Evolutionary conservation across 2,888 invertebrate genomes (phyloP).

Genomic region (Leptogaster cylindrica): DNA sequence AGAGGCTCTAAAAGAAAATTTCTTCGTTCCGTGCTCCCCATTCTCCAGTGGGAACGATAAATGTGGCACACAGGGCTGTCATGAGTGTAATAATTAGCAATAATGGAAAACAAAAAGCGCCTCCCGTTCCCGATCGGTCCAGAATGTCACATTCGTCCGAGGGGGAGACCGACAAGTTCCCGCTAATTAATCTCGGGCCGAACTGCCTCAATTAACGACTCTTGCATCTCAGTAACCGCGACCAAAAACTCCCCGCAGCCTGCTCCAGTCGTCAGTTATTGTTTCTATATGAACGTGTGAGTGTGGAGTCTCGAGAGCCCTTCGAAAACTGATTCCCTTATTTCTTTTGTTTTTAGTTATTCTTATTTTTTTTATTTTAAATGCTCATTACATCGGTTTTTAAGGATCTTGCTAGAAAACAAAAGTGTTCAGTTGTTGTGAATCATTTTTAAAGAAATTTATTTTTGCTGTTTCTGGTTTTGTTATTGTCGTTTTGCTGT

Average conservation of each 20-base stretch:
- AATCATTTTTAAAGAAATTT: conserved; percentile 2
- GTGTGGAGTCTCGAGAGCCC: background rate
- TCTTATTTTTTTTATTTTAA: background rate
- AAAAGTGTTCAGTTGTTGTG: conserved; percentile 7
- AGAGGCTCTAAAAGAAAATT: no score
- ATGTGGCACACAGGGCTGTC: no score
- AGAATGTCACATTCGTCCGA: no score
- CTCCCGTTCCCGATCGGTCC: conserved; percentile 11
- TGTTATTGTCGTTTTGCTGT: no score
- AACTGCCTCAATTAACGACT: conserved; percentile 33
- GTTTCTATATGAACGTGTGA: background rate
- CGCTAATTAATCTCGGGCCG: conserved; percentile 29
- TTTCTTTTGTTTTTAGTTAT: conserved; percentile 8
- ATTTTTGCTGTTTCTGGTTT: background rate
- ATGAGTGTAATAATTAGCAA: conserved; percentile 18
- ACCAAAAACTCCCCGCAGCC: background rate
- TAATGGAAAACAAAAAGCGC: conserved; percentile 25
- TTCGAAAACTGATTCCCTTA: no score
- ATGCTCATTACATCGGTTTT: background rate
- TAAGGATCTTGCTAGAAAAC: background rate
- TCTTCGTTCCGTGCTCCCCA: no score
- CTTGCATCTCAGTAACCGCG: background rate
- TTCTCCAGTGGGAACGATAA: no score
- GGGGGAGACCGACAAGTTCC: background rate
- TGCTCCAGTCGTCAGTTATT: no score